These are phyloP conservation scores for Strongylocentrotus purpuratus DNA, from an alignment of 35 echinoderm and acorn worm species.

Conservation along the genomic window DNA sequence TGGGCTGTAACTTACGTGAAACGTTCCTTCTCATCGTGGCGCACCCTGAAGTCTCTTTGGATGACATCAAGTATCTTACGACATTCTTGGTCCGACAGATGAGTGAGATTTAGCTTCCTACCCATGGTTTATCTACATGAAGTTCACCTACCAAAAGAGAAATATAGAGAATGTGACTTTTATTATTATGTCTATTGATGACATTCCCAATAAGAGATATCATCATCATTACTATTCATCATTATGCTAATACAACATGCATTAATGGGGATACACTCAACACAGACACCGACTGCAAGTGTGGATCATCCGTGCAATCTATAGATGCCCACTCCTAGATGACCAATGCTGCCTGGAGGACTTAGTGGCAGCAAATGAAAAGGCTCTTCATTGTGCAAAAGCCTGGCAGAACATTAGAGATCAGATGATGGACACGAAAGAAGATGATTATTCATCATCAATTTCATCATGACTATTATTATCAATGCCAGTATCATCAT, in stretches of 20 bases:
- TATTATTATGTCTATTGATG: neutral
- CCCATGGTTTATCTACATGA: constrained; percentile 62
- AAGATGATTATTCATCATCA: too few relatives aligned
- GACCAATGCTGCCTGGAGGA: too few relatives aligned
- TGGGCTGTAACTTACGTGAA: constrained; percentile 67
- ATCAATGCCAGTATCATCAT: neutral
- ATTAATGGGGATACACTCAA: too few relatives aligned
- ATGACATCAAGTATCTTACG: constrained; percentile 92
- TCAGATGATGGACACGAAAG: too few relatives aligned
- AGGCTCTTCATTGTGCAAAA: too few relatives aligned
- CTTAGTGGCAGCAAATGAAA: too few relatives aligned
- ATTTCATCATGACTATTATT: neutral
- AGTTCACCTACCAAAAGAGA: neutral
- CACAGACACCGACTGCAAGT: too few relatives aligned
- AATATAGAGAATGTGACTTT: neutral
- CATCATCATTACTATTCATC: too few relatives aligned
- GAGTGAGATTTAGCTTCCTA: constrained; percentile 92
- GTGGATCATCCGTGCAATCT: too few relatives aligned
- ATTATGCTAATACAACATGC: too few relatives aligned
- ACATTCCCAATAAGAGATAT: neutral
- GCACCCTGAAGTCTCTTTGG: constrained; percentile 85
- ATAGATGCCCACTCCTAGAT: too few relatives aligned
- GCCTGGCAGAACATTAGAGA: too few relatives aligned
- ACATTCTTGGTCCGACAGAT: constrained; percentile 89
- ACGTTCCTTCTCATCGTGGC: constrained; percentile 85